A percentile compares a stretch with the other conserved stretches of the same genome.
Conservation (phyloP, 1,140 invertebrate genomes). For the Oryctes rhinoceros region DNA sequence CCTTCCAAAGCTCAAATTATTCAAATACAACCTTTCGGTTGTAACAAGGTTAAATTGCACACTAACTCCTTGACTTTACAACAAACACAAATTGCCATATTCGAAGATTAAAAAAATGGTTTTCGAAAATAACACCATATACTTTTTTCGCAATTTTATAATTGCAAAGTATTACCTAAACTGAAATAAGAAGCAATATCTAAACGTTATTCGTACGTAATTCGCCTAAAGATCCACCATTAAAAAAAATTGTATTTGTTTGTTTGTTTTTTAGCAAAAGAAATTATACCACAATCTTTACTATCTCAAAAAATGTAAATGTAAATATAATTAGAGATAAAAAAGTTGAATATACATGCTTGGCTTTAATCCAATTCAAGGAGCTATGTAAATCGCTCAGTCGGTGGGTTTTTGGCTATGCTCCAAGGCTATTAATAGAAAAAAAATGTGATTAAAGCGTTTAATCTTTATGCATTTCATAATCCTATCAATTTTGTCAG, state of each 20-base stretch:
- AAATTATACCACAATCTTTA: not conserved
- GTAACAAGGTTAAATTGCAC: too few species aligned
- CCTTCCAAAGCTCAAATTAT: too few species aligned
- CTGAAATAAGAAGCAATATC: too few species aligned
- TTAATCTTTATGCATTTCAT: not conserved
- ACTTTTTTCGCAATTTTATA: too few species aligned
- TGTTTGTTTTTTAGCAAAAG: not conserved
- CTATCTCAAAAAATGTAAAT: not conserved
- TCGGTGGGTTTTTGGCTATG: not conserved
- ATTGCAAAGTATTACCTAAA: too few species aligned
- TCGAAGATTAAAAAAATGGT: too few species aligned
- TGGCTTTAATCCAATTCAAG: not conserved
- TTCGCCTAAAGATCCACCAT: not conserved
- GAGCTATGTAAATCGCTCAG: not conserved
- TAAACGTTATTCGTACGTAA: not conserved
- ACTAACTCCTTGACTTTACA: too few species aligned
- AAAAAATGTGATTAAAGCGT: not conserved
- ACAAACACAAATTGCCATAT: too few species aligned
- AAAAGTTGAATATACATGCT: not conserved
- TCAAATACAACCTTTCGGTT: too few species aligned
- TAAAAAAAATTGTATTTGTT: too few species aligned
- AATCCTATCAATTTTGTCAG: slow-evolving; percentile 4
- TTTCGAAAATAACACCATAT: too few species aligned
- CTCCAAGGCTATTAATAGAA: not conserved
- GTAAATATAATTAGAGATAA: not conserved